Percentiles rank a stretch among this genome's conserved stretches.
These are phyloP conservation scores for Myanophis thanlyinensis DNA, from an alignment of 2,113 vertebrate species.

Conservation along the genomic window DNA sequence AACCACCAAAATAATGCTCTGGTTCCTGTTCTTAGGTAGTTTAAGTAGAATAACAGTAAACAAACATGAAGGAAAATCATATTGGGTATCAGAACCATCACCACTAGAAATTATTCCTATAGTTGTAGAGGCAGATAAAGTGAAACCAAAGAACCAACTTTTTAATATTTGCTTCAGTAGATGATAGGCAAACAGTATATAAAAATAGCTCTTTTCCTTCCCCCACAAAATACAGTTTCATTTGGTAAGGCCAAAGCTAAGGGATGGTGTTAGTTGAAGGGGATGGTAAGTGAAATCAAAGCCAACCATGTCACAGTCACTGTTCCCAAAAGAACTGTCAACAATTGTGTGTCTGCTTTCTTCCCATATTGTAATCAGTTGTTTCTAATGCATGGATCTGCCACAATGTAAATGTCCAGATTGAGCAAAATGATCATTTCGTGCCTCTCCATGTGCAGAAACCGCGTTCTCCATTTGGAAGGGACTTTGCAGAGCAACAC, in stretches of 20 bases:
- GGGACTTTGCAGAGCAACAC: constrained; percentile 65
- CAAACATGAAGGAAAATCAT: constrained; percentile 63
- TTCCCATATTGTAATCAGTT: constrained; percentile 57
- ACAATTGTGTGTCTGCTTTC: constrained; percentile 47
- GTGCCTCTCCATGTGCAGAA: constrained; percentile 64
- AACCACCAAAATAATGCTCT: neutral
- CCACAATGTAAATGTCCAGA: constrained; percentile 59
- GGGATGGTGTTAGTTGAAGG: neutral
- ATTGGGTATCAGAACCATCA: constrained; percentile 48
- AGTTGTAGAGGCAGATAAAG: constrained; percentile 64
- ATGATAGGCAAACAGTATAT: constrained; percentile 62
- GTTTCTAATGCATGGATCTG: constrained; percentile 61
- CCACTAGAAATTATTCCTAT: constrained; percentile 67
- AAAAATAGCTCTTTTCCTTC: constrained; percentile 52
- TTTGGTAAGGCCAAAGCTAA: neutral
- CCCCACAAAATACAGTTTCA: constrained; percentile 40
- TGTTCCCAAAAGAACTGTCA: constrained; percentile 46
- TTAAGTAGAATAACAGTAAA: constrained; percentile 63
- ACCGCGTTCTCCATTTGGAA: constrained; percentile 62
- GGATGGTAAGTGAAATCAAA: constrained; percentile 21
- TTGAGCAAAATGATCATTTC: constrained; percentile 65
- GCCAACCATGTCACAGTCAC: neutral
- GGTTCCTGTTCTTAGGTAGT: constrained; percentile 25
- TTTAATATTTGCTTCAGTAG: constrained; percentile 47
- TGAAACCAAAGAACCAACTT: constrained; percentile 62